Base-by-base conservation (phyloP, 64 coral and sea anemone genomes). In the Cladopsammia gracilis region DNA sequence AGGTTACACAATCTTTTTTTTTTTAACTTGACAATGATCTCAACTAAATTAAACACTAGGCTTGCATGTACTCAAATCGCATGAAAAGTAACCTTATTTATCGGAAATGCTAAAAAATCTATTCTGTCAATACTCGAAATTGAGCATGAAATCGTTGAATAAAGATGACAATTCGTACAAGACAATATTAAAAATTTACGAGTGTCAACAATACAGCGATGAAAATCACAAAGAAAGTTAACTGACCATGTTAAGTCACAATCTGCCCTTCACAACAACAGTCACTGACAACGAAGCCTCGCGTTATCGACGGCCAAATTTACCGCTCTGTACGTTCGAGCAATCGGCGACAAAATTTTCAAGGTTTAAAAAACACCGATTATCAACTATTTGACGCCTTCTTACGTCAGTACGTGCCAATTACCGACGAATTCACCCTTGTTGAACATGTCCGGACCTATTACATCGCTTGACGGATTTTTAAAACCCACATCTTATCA, bases 211-310 rank as follows among this genome's bases (percentile, higher is more conserved):
- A 20, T 48, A 67, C 44, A 50, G 25, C n/a, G 15, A 84, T 50
- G 10, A 77, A 83, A 84, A 84, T 22, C 34, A 84, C 61, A 11
- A 66, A 10, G 18, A n/a, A 65, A 67, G 18, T 50, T 83, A 84
- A 50, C 80, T 50, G 60, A 84, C 80, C 60, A 67, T 68, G 44
- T 10, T 16, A 43, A 80, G 25, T 61, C 14, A 43, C 26, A 62
- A 80, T 12, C 72, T 75, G 77, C 25, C 16, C 14, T 80, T 25
- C 57, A 43, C 56, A 68, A 22, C 19, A 18, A 75, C 80, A 84
- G 46, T 23, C 20, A 13, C 50, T 13, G 75, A 22, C 78, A 64
- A 82, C 6, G 20, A 5, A 26, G 15, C 14, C 8, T 9, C 4
- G 23, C 44, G 10, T 49, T 46, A 23, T 48, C 16, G 19, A 68